Conservation (phyloP, 2,888 invertebrate genomes). For the Dascillus cervinus region DNA sequence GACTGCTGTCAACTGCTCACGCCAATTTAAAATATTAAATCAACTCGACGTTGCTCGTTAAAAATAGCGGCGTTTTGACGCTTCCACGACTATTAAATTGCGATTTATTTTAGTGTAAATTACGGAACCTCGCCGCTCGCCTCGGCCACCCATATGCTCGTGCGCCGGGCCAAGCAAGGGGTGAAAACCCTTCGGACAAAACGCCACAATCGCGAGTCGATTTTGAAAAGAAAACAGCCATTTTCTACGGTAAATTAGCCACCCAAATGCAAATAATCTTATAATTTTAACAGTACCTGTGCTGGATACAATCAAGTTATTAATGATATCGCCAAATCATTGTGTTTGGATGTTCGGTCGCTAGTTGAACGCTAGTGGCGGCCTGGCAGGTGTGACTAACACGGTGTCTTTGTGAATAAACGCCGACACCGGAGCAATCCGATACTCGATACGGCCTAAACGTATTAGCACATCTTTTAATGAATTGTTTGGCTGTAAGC, state of each 20-base stretch:
- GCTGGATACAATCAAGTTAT: constrained; percentile 25
- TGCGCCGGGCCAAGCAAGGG: no score
- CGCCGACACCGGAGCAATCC: constrained; percentile 37
- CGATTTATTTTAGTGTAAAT: no score
- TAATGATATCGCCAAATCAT: constrained; percentile 41
- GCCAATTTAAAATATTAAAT: constrained; percentile 26
- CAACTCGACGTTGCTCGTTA: constrained; percentile 21
- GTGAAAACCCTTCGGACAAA: no score
- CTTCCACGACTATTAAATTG: no score
- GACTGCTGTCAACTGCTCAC: constrained; percentile 23
- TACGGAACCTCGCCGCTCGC: no score
- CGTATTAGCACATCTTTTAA: constrained; percentile 1
- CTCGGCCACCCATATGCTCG: no score
- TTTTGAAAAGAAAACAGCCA: no score
- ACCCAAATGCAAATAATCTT: constrained; percentile 8
- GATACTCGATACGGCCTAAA: constrained; percentile 9
- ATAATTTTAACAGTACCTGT: constrained; percentile 33
- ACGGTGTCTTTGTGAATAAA: constrained; percentile 33
- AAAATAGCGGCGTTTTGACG: constrained; percentile 20
- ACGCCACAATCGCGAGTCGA: no score
- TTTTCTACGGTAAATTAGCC: no score
- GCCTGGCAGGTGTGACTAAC: constrained; percentile 46
- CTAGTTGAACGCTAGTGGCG: constrained; percentile 29
- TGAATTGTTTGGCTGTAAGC: constrained; percentile 21
- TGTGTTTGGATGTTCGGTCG: constrained; percentile 34